phyloP scores from a whole-genome alignment of 2,113 vertebrate species.

The Eulacestoma nigropectus region DNA sequence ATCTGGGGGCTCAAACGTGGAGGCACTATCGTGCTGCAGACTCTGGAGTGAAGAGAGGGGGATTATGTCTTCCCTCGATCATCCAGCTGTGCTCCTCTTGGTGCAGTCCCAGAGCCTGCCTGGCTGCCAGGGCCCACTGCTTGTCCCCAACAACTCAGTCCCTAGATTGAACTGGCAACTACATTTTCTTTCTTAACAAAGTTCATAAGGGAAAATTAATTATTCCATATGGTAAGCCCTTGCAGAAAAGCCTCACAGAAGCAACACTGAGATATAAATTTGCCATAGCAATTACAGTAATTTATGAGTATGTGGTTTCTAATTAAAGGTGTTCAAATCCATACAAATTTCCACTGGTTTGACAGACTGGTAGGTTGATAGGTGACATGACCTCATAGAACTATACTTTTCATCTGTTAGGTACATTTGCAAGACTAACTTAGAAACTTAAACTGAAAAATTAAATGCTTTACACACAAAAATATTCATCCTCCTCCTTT shows the following conservation, averaged over 20 bases:
- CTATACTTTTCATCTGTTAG: background rate
- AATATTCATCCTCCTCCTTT: background rate
- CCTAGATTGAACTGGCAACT: background rate
- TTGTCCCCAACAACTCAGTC: background rate
- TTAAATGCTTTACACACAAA: background rate
- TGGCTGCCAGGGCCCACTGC: background rate
- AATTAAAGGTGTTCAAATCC: background rate
- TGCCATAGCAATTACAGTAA: background rate
- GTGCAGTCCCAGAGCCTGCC: background rate
- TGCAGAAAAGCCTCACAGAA: background rate
- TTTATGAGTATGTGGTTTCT: background rate
- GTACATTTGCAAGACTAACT: background rate
- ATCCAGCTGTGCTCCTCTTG: background rate
- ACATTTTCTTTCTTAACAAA: background rate
- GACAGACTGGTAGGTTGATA: background rate
- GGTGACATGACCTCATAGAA: background rate
- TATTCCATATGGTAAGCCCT: background rate
- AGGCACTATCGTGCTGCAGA: background rate
- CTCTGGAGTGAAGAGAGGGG: background rate
- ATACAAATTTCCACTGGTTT: background rate
- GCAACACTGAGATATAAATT: background rate
- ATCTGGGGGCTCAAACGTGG: accelerated
- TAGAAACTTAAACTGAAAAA: background rate
- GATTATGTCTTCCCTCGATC: background rate
- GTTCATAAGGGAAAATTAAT: background rate